phyloP scores from a whole-genome alignment of 2,113 vertebrate species.

The Sardina pilchardus region DNA sequence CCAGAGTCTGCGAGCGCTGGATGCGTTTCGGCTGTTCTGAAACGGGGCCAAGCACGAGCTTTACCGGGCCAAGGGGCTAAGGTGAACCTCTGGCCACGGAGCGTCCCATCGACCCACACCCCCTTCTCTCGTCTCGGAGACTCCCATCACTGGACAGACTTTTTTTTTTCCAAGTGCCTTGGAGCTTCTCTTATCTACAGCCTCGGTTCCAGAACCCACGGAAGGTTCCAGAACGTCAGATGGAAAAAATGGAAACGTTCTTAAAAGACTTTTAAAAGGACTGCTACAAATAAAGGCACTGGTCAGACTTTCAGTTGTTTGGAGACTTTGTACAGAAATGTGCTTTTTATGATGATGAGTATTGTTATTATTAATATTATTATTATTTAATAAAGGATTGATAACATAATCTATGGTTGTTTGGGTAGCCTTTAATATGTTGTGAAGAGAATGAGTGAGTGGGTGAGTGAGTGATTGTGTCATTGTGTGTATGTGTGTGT shows the following conservation, averaged over 20 bases:
- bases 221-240: conserved; percentile 72
- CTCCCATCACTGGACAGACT: conserved; percentile 61
- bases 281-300: conserved; percentile 68
- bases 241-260: conserved; percentile 62
- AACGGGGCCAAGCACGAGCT: conserved; percentile 1
- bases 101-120: background rate
- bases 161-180: conserved; percentile 92
- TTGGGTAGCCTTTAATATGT: background rate
- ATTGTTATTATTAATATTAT: conserved; percentile 85
- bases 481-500: background rate
- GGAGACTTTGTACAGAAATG: conserved; percentile 96
- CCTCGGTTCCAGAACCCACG: conserved; percentile 76
- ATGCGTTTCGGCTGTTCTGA: conserved; percentile 10
- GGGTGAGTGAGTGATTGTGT: background rate
- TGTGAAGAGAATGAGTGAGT: background rate
- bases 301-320: conserved; percentile 82
- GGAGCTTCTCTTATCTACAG: conserved; percentile 74
- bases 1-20: conserved; percentile 13
- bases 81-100: background rate
- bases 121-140: conserved; percentile 54
- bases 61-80: background rate
- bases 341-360: conserved; percentile 89
- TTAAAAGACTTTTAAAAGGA: conserved; percentile 45
- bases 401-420: conserved; percentile 59
- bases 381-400: conserved; percentile 99